Conservation (phyloP, 2,888 invertebrate species). For the Ceratothoa steindachneri region DNA sequence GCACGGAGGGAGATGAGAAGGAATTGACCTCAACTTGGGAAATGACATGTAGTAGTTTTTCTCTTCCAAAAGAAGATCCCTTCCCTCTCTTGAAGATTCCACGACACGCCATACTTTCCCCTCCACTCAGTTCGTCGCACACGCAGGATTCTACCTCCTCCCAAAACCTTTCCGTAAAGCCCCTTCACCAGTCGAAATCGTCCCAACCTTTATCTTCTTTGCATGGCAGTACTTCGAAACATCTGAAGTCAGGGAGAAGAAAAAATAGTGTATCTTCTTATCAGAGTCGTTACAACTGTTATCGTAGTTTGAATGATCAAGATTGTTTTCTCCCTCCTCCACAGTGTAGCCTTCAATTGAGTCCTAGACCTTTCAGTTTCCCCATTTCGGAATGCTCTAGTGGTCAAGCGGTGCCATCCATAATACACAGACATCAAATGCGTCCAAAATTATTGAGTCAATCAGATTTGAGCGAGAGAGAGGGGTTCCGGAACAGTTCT, state of each 20-base stretch:
- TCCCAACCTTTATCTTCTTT: neutral
- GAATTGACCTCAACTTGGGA: neutral
- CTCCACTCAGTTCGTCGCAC: neutral
- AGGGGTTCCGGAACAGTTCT: neutral
- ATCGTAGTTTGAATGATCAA: neutral
- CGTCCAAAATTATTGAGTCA: neutral
- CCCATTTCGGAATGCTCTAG: neutral
- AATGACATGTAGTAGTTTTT: neutral
- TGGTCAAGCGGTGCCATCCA: neutral
- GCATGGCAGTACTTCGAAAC: neutral
- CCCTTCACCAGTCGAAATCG: neutral
- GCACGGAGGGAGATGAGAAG: neutral
- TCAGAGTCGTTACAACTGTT: neutral
- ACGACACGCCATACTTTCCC: neutral
- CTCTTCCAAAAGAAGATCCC: neutral
- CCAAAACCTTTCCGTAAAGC: neutral
- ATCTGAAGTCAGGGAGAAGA: neutral
- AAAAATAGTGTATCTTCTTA: neutral
- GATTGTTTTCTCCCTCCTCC: slow-evolving; percentile 9
- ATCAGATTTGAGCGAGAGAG: neutral
- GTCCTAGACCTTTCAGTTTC: neutral
- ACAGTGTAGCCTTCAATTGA: neutral
- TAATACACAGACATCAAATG: slow-evolving; percentile 1
- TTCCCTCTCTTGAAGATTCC: neutral
- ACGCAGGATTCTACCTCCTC: neutral